phyloP scores from a whole-genome alignment of 2,797 vertebrate genomes.

The Coracias cyanogaster region DNA sequence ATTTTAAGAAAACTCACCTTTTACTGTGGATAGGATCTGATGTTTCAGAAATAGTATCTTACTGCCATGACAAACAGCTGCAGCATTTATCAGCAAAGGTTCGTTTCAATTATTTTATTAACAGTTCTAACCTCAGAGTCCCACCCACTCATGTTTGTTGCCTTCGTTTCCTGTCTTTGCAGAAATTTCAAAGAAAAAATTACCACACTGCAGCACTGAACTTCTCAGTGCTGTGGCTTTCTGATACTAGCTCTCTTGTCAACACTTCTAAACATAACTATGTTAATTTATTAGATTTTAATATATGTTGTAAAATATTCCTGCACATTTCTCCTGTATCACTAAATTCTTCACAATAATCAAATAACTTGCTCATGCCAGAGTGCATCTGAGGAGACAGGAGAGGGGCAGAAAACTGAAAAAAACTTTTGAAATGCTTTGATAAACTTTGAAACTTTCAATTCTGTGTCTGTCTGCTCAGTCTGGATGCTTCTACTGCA shows the following conservation, averaged over 20 bases:
- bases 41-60: constrained; percentile 27
- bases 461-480: neutral
- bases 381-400: neutral
- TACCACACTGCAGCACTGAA: constrained; percentile 78
- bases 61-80: constrained; percentile 33
- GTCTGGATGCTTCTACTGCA: neutral
- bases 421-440: neutral
- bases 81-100: constrained; percentile 63
- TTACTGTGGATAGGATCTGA: constrained; percentile 4
- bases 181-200: constrained; percentile 83
- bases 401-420: neutral
- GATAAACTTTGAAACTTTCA: neutral
- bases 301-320: neutral
- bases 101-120: constrained; percentile 76
- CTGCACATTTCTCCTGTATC: neutral
- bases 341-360: neutral
- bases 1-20: constrained; percentile 70
- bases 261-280: neutral
- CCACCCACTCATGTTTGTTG: constrained; percentile 79
- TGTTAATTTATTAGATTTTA: neutral
- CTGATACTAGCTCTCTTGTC: constrained; percentile 41
- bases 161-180: constrained; percentile 82
- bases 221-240: constrained; percentile 70
- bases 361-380: neutral
- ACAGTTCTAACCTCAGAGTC: constrained; percentile 80